Conservation (phyloP, 2,113 vertebrate genomes). For the Callocephalon fimbriatum region DNA sequence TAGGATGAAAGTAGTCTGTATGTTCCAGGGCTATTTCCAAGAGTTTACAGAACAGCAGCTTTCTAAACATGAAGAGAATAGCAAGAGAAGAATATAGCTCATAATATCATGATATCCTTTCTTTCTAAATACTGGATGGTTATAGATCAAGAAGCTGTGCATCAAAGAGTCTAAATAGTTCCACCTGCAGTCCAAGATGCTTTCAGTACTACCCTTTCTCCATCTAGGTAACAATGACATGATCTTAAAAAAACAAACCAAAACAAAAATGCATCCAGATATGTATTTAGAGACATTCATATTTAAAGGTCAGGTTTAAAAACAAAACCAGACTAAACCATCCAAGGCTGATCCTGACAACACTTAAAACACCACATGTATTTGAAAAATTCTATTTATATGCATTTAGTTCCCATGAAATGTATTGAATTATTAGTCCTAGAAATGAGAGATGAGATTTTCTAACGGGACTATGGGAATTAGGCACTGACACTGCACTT, state of each 20-base stretch:
- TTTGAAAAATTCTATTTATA: background rate
- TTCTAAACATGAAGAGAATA: background rate
- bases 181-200: background rate
- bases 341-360: background rate
- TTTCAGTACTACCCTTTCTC: background rate
- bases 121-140: background rate
- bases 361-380: background rate
- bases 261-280: background rate
- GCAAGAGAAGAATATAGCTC: background rate
- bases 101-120: background rate
- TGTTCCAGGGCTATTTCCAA: background rate
- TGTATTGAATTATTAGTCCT: background rate
- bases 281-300: background rate
- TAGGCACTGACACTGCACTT: background rate
- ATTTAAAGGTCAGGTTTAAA: slow-evolving; percentile 30
- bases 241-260: background rate
- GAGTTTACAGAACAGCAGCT: background rate
- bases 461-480: background rate
- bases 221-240: background rate
- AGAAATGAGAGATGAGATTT: background rate
- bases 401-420: background rate
- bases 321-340: background rate
- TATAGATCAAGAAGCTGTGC: background rate
- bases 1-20: background rate
- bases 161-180: slow-evolving; percentile 9